phyloP scores from a whole-genome alignment of 1,140 invertebrate genomes.

The Pinna nobilis region DNA sequence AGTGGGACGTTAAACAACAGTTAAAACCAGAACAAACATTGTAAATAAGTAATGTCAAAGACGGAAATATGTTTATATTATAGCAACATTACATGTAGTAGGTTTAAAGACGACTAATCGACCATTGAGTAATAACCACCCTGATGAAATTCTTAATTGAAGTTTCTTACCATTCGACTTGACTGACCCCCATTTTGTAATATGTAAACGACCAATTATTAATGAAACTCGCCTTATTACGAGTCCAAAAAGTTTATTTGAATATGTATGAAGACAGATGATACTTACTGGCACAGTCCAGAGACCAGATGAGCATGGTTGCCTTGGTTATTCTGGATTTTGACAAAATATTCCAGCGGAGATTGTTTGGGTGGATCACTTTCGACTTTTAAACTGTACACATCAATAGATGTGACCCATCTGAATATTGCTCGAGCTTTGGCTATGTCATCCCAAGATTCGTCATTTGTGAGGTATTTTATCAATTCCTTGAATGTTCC shows the following conservation, averaged over 20 bases:
- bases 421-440: slow-evolving; percentile 66
- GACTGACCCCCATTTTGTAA: neutral
- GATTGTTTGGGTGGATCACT: slow-evolving; percentile 56
- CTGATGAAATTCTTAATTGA: too few relatives aligned
- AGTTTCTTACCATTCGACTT: neutral
- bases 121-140: too few relatives aligned
- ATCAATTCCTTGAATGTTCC: slow-evolving; percentile 64
- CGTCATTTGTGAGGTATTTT: slow-evolving; percentile 51
- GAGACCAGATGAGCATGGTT: slow-evolving; percentile 70
- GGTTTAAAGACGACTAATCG: too few relatives aligned
- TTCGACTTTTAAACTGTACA: slow-evolving; percentile 59
- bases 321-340: slow-evolving; percentile 64
- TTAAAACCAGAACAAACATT: too few relatives aligned
- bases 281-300: slow-evolving; percentile 67
- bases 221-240: too few relatives aligned
- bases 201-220: neutral
- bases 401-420: slow-evolving; percentile 69
- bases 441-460: slow-evolving; percentile 58
- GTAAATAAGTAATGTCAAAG: too few relatives aligned
- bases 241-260: too few relatives aligned
- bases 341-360: slow-evolving; percentile 67
- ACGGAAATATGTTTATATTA: too few relatives aligned
- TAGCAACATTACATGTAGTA: too few relatives aligned
- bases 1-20: too few relatives aligned
- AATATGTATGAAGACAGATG: neutral